phyloP scores from a whole-genome alignment of 1,140 invertebrate species.

The Cheumatopsyche charites region DNA sequence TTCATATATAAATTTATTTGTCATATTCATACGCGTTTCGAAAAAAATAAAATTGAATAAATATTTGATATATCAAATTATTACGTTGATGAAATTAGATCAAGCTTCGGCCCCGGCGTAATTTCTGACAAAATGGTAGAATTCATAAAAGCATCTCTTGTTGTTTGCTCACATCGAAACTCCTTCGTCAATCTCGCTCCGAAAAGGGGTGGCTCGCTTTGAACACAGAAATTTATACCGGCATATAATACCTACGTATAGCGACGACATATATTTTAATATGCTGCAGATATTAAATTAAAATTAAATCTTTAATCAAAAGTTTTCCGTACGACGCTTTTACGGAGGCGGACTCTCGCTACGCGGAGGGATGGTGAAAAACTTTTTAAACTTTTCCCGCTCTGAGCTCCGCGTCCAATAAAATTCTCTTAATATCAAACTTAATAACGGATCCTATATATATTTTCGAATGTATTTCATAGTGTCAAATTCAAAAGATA shows the following conservation, averaged over 20 bases:
- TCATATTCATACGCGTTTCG: too few species aligned
- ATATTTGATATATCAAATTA: not conserved
- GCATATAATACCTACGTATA: not conserved
- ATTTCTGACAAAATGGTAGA: constrained; percentile 32
- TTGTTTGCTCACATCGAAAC: constrained; percentile 43
- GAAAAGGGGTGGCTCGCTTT: constrained; percentile 33
- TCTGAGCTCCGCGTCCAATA: not conserved
- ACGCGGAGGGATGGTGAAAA: not conserved
- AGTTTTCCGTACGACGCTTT: constrained; percentile 30
- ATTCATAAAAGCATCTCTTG: constrained; percentile 42
- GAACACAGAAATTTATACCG: constrained; percentile 36
- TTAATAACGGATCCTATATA: not conserved
- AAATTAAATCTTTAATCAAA: constrained; percentile 47
- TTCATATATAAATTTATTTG: too few species aligned
- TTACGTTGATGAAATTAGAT: constrained; percentile 10
- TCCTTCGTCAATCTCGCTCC: constrained; percentile 20
- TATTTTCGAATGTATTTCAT: too few species aligned
- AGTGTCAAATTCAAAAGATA: too few species aligned
- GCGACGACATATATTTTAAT: constrained; percentile 35
- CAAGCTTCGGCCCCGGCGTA: constrained; percentile 5
- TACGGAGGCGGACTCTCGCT: not conserved
- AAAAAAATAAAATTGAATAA: not conserved
- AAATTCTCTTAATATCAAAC: not conserved
- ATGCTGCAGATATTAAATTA: constrained; percentile 45
- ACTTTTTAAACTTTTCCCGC: not conserved